Conservation (phyloP, 2,888 invertebrate species). For the Quadriops clusia region DNA sequence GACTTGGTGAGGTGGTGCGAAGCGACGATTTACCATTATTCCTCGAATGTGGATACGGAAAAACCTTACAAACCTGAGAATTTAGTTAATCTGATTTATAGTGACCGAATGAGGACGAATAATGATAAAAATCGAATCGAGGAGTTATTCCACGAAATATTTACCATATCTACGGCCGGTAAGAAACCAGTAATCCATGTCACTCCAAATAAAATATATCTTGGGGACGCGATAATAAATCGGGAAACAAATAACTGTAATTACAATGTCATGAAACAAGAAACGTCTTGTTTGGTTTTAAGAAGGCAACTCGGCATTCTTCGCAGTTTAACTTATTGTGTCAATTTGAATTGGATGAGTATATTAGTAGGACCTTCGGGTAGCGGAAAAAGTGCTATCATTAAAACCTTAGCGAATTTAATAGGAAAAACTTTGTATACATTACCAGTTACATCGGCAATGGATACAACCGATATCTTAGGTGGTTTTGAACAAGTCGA, state of each 20-base stretch:
- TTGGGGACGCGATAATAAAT: constrained; percentile 52
- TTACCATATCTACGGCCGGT: constrained; percentile 42
- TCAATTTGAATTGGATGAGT: constrained; percentile 86
- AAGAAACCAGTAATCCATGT: constrained; percentile 47
- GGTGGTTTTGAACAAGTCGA: constrained; percentile 97
- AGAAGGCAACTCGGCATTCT: constrained; percentile 52
- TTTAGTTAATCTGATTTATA: constrained; percentile 70
- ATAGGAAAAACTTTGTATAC: constrained; percentile 61
- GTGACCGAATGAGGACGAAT: constrained; percentile 71
- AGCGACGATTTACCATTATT: constrained; percentile 43
- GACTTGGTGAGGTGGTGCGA: constrained; percentile 93
- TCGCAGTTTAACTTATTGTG: constrained; percentile 73
- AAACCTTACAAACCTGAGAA: constrained; percentile 40
- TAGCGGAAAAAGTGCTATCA: constrained; percentile 68
- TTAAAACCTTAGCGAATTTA: constrained; percentile 64
- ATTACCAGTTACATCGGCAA: constrained; percentile 77
- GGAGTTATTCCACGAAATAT: constrained; percentile 36
- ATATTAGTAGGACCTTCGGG: constrained; percentile 73
- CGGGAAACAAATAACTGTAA: constrained; percentile 23
- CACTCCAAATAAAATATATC: constrained; percentile 43
- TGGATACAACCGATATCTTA: constrained; percentile 88
- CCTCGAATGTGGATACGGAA: constrained; percentile 13
- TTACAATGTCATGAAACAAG: constrained; percentile 25
- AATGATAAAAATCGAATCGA: constrained; percentile 64
- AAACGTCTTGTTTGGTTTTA: constrained; percentile 36